Base-by-base conservation (phyloP, 1,140 invertebrate species). In the silkworm (Bombyx mori) region DNA sequence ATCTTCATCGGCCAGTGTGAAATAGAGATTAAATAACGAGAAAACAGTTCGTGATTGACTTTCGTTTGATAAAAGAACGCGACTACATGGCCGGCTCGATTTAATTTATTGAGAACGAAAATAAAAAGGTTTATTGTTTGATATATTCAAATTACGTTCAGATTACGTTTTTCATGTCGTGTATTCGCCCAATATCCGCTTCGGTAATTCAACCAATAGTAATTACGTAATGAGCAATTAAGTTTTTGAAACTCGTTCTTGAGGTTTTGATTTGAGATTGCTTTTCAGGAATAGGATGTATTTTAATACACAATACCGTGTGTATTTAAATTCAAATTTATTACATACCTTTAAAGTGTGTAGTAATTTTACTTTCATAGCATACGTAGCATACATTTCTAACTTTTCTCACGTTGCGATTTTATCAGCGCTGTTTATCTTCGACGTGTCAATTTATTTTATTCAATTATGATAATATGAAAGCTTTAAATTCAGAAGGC, bases 31-130 rank as follows among this genome's bases (percentile, higher is more conserved):
- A 54, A 61, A 61, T 62, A 63, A 66, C 42, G 63, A 69, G 67
- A 70, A 72, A 73, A 71, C 54, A 66, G 69, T 47, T 54, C 26
- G 22, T 62, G 72, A 77, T 78, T 74, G 71, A 68, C 66, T 77
- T 69, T 73, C 62, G 65, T 69, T 61, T 61, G 54, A 54, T 54
- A 45, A 57, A 63, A 68, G 65, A 18, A 12, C 57, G 62, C 68
- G n/a, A 7, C 26, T 50, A 6, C 26, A 45, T 35, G 9, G 10
- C 44, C 12, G 26, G 4, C 42, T 18, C 43, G 48, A 42, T 43
- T 42, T 44, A 42, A 1, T 18, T 49, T 50, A 50, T 50, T 12
- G 26, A 26, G 8, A 7, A 26, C 12, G 26, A 22, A 26, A 45
- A 22, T 22, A 18, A 22, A 8, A 22, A 44, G 7, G 18, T 42